Evolutionary conservation across 2,888 invertebrate species (phyloP).

Genomic region (Apeira syringaria): DNA sequence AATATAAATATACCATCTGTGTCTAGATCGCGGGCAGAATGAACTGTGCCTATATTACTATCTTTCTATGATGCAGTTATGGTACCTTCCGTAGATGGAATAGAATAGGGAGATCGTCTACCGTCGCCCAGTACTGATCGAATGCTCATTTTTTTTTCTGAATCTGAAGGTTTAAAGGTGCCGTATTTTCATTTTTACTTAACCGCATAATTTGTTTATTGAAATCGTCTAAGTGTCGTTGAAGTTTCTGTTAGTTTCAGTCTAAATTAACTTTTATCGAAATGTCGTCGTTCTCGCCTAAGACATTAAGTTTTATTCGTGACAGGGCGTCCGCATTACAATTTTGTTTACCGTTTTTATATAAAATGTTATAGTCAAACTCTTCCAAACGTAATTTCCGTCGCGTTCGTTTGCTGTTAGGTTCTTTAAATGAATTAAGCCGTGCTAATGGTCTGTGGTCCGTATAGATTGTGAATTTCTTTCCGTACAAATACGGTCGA

Average conservation of each 20-base stretch:
- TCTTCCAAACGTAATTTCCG: no score
- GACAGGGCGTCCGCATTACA: neutral
- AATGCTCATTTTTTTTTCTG: neutral
- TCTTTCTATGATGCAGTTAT: neutral
- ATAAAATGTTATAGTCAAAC: neutral
- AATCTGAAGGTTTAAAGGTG: neutral
- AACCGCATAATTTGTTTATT: neutral
- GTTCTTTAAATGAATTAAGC: no score
- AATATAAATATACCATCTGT: constrained; percentile 33
- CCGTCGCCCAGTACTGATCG: neutral
- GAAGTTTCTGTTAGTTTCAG: neutral
- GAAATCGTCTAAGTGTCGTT: neutral
- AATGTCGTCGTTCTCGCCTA: neutral
- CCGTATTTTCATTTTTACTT: neutral
- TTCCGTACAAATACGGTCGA: no score
- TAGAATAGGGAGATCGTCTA: neutral
- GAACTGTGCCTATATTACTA: neutral
- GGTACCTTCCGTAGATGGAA: neutral
- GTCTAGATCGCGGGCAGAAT: constrained; percentile 1
- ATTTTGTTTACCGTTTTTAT: neutral
- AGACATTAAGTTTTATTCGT: neutral
- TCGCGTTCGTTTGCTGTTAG: no score
- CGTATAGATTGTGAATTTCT: no score
- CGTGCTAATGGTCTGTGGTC: no score
- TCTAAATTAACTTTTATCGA: neutral